phyloP scores from a whole-genome alignment of 2,888 invertebrate genomes.

The Caenorhabditis sp. region DNA sequence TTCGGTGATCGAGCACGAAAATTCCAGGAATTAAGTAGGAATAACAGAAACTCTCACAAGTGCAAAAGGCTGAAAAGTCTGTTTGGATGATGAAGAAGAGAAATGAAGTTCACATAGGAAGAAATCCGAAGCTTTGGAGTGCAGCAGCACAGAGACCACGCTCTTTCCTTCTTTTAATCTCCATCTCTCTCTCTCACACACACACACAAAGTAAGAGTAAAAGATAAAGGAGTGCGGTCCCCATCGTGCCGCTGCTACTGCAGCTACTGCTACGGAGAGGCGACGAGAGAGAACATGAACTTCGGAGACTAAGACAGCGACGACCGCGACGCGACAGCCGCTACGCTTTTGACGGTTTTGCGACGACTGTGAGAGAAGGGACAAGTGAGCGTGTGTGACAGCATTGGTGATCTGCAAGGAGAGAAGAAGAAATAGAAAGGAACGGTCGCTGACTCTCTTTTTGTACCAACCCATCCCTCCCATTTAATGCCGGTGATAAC shows the following conservation, averaged over 20 bases:
- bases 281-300: not conserved
- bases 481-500: slow-evolving; percentile 42
- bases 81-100: slow-evolving; percentile 16
- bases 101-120: slow-evolving; percentile 49
- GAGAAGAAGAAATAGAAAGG: slow-evolving; percentile 13
- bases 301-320: slow-evolving; percentile 29
- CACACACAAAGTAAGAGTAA: slow-evolving; percentile 62
- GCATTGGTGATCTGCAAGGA: slow-evolving; percentile 21
- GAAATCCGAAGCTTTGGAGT: slow-evolving; percentile 51
- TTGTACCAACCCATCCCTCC: slow-evolving; percentile 30
- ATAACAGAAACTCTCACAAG: slow-evolving; percentile 1
- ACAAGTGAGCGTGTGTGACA: slow-evolving; percentile 35
- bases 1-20: not conserved
- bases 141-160: slow-evolving; percentile 61
- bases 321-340: slow-evolving; percentile 62
- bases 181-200: slow-evolving; percentile 20
- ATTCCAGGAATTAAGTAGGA: not conserved
- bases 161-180: slow-evolving; percentile 40
- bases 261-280: slow-evolving; percentile 48
- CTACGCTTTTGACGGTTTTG: slow-evolving; percentile 65
- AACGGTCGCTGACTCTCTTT: slow-evolving; percentile 30
- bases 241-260: slow-evolving; percentile 43
- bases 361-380: slow-evolving; percentile 47
- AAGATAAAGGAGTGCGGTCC: slow-evolving; percentile 63
- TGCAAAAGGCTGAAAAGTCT: slow-evolving; percentile 33